Base-by-base conservation (phyloP, 2,888 invertebrate species). In the Rhorus exstirpatorius region DNA sequence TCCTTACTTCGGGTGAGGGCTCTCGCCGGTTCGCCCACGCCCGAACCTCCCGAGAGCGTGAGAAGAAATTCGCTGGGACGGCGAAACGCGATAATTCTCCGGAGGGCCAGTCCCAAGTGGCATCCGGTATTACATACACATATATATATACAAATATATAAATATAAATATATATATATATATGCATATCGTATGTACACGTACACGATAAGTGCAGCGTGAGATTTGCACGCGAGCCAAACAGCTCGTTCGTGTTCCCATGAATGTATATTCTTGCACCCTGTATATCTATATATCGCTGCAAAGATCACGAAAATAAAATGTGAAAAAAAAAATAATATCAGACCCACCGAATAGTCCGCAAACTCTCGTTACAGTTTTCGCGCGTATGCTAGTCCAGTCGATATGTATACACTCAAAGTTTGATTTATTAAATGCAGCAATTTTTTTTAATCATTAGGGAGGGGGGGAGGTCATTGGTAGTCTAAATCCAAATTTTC, bases 21-120 rank as follows among this genome's bases (percentile, higher is more conserved):
- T 78, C 81, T 70, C 81, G 83, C 70, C 61, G 68, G 68, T 79
- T 74, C 83, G 74, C 79, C 76, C 81, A 67, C 80, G 78, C 78
- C 65, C 78, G 63, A 79, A 72, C 61, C 65, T 75, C 38, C 60
- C 70, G 78, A 61, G 71, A 79, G 58, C 78, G 78, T 79, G 78
- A 79, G 78, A 79, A 79, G 71, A 65, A 79, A 79, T 79, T 71
- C 44, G 65, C 46, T 44, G 41, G 65, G 63, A 53, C 49, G 65
- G 63, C 71, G 65, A 71, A 71, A 71, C 63, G 71, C 71, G 78
- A 55, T 63, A 63, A 79, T 71, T 79, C 71, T 79, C 71, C 71
- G 68, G 71, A 68, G 60, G 68, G 51, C 26, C 77, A 61, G 46
- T 71, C 65, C 19, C 63, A 65, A n/a, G n/a, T n/a, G 46, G 71